Evolutionary conservation across 2,113 vertebrate genomes (phyloP).

Genomic region (Leucosticte australis): DNA sequence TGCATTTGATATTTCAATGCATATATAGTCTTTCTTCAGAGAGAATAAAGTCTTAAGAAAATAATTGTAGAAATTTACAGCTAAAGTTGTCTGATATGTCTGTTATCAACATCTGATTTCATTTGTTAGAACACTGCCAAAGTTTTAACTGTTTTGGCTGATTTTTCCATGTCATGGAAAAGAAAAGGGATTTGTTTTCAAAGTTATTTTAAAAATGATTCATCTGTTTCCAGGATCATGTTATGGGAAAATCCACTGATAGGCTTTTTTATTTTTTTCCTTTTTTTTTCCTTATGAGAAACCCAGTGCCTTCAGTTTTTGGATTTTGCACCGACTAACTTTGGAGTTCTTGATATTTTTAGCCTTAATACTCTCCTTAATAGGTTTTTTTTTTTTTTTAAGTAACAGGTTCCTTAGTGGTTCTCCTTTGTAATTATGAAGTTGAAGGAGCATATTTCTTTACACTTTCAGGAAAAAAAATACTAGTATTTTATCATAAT

Average conservation of each 20-base stretch:
- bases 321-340: background rate
- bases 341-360: background rate
- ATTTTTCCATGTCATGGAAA: background rate
- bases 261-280: background rate
- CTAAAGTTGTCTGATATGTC: background rate
- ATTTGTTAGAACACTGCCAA: background rate
- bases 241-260: slow-evolving; percentile 36
- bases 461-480: background rate
- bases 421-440: background rate
- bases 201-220: slow-evolving; percentile 7
- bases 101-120: background rate
- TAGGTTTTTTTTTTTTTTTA: background rate
- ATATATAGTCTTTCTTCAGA: background rate
- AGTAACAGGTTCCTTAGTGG: background rate
- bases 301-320: background rate
- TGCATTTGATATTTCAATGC: background rate
- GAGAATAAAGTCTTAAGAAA: background rate
- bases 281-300: background rate
- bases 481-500: background rate
- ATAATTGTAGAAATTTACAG: background rate
- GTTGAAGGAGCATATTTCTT: background rate
- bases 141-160: slow-evolving; percentile 17
- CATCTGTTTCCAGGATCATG: slow-evolving; percentile 5
- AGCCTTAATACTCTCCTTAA: background rate
- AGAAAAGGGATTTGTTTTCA: background rate